Percentiles rank a stretch among this genome's conserved stretches.
phyloP scores from a whole-genome alignment of 2,113 vertebrate species.

The Anoura caudifer region DNA sequence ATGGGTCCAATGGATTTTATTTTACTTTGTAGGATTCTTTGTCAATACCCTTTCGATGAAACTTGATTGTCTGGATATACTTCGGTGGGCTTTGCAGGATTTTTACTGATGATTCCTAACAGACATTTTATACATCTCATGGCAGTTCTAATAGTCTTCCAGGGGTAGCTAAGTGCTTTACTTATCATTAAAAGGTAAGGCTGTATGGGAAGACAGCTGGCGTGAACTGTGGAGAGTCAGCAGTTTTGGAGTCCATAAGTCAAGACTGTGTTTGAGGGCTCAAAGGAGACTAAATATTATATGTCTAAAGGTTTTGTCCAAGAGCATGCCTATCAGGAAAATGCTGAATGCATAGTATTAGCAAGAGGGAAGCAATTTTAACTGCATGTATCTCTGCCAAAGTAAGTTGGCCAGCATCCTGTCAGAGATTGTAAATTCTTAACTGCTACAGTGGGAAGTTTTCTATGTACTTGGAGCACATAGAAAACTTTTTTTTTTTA shows the following conservation, averaged over 20 bases:
- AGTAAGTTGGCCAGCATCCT: conserved; percentile 35
- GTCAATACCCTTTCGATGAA: not conserved
- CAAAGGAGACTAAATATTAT: conserved; percentile 56
- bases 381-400: conserved; percentile 58
- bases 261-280: conserved; percentile 34
- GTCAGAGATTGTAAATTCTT: conserved; percentile 27
- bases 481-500: not conserved
- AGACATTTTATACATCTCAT: conserved; percentile 28
- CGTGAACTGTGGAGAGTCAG: conserved; percentile 41
- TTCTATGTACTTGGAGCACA: not conserved
- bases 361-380: conserved; percentile 36
- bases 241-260: conserved; percentile 49
- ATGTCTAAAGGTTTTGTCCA: conserved; percentile 43
- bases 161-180: conserved; percentile 28
- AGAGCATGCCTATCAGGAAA: conserved; percentile 55
- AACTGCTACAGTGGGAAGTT: too few species aligned
- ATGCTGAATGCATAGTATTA: conserved; percentile 47
- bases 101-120: conserved; percentile 18
- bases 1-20: not conserved
- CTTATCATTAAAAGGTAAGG: conserved; percentile 41
- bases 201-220: not conserved
- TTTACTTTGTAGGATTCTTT: not conserved
- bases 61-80: not conserved
- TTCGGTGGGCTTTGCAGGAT: not conserved
- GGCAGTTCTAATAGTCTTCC: conserved; percentile 16